These are phyloP conservation scores for Notamacropus eugenii DNA, from an alignment of 2,797 vertebrate genomes.

Conservation along the genomic window DNA sequence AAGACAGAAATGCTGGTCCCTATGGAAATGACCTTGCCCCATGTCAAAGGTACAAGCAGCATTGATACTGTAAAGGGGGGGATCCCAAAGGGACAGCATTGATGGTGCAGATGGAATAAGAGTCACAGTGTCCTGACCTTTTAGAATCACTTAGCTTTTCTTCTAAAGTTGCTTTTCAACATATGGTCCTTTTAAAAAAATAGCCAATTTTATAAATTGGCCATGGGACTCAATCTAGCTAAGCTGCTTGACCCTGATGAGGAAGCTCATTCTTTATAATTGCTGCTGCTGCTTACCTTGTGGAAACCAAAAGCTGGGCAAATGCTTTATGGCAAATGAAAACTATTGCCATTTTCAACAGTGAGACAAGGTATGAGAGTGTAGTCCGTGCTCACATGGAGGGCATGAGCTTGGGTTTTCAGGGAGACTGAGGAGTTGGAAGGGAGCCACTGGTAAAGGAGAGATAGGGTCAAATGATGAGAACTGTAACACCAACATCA, in stretches of 20 bases:
- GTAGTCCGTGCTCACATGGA: background rate
- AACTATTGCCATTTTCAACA: slow-evolving; percentile 60
- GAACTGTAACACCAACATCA: background rate
- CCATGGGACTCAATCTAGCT: slow-evolving; percentile 54
- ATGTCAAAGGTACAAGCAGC: background rate
- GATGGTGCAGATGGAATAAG: slow-evolving; percentile 8
- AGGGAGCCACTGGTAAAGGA: background rate
- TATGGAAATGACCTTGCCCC: background rate
- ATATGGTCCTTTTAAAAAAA: background rate
- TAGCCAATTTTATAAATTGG: slow-evolving; percentile 43
- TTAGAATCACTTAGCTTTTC: slow-evolving; percentile 22
- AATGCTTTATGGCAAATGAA: slow-evolving; percentile 56
- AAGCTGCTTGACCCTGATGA: slow-evolving; percentile 55
- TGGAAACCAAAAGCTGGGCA: slow-evolving; percentile 58
- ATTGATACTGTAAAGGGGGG: background rate
- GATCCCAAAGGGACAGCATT: slow-evolving; percentile 26
- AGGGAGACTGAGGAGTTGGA: background rate
- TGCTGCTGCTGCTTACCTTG: slow-evolving; percentile 52
- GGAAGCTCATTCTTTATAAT: slow-evolving; percentile 56
- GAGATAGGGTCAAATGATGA: background rate
- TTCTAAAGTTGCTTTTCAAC: slow-evolving; percentile 41
- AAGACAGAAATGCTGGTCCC: background rate
- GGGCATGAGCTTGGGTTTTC: background rate
- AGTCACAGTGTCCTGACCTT: slow-evolving; percentile 25
- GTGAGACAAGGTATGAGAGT: slow-evolving; percentile 38